Evolutionary conservation across 2,888 invertebrate species (phyloP), one percentile per base, ranked within the genome.

Genomic region (Poecilobothrus nobilitatus): DNA sequence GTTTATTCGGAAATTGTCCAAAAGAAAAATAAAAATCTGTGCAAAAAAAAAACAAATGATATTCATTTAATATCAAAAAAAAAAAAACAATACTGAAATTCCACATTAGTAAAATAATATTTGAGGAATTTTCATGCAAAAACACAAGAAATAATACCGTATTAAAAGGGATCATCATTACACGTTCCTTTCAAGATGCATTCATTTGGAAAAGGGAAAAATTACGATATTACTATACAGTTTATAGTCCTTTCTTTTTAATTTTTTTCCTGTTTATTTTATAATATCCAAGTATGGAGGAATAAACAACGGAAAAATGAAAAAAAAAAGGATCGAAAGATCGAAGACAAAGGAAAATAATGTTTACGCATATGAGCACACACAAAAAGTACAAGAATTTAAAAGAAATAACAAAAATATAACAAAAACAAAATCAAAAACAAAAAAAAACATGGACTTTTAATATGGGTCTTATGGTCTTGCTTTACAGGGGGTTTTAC

Each of bases 171-270:
- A 53, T 53, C 15, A 53, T 53, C 53, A n/a, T 53, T 53, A 18
- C 53, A 53, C 53, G 53, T 53, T 18, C 53, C 53, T 53, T 18
- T 53, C 18, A 53, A 53, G 53, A 53, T 53, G 53, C 53, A 53
- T 53, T 53, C 53, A 53, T n/a, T 53, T 53, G 53, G 53, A 53
- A 53, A 53, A 53, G n/a, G 53, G 53, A 53, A 53, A 53, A 15
- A 53, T 53, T n/a, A 53, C 4, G 53, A 53, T 18, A 53, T 18
- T 53, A 15, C 15, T 6, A 18, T 4, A n/a, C n/a, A n/a, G n/a
- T n/a, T n/a, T n/a, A n/a, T 37, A 1, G 37, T 37, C 12, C 5
- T 53, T 53, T 18, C 53, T 53, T 6, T 53, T n/a, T n/a, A n/a
- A 18, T 53, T 53, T 53, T 18, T 53, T 53, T n/a, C 15, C 6